phyloP scores from a whole-genome alignment of 2,888 invertebrate species.

The Pristionchus arcanus region DNA sequence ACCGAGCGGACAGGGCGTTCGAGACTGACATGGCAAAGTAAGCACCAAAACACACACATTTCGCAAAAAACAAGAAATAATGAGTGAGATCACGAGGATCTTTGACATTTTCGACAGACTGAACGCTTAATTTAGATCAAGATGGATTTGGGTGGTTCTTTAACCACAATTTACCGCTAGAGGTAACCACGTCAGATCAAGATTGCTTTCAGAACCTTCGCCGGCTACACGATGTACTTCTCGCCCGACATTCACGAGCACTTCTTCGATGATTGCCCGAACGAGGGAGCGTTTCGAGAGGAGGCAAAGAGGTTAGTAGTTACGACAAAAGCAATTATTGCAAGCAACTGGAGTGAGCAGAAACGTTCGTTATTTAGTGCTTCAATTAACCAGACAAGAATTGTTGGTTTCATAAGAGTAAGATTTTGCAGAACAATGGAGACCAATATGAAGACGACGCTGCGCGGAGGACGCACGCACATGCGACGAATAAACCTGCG shows the following conservation, averaged over 20 bases:
- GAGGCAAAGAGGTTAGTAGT: conserved; percentile 22
- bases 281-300: not conserved
- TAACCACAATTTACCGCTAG: no score
- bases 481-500: not conserved
- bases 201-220: conserved; percentile 16
- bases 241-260: not conserved
- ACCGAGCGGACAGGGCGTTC: not conserved
- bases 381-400: not conserved
- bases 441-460: not conserved
- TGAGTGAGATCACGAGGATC: no score
- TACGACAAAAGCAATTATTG: no score
- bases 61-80: no score
- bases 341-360: no score
- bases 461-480: not conserved
- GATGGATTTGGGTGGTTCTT: no score
- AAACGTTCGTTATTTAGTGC: not conserved
- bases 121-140: no score
- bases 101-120: no score
- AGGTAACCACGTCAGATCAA: no score
- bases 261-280: conserved; percentile 10
- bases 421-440: not conserved
- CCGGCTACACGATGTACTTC: conserved; percentile 31
- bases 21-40: not conserved
- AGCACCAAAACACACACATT: not conserved
- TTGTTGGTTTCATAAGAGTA: no score